Base-by-base conservation (phyloP, 2,113 vertebrate genomes). In the Ceuthmochares aereus region DNA sequence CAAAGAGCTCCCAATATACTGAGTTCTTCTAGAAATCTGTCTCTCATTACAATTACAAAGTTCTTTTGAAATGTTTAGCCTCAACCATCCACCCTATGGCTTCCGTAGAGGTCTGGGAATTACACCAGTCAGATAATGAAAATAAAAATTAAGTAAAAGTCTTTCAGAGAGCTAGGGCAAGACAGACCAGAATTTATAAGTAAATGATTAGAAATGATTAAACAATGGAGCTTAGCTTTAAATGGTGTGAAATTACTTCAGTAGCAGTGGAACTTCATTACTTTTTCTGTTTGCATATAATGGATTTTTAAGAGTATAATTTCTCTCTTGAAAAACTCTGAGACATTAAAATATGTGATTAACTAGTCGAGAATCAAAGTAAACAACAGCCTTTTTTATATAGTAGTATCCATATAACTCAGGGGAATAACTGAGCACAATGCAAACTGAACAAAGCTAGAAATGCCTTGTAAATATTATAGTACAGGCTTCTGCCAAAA, bases 391-490 rank as follows among this genome's bases (percentile, higher is more conserved):
- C 36, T 81, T 75, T 95, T 96, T 81, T 94, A 93, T 87, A 87
- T 54, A 96, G 59, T 93, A 49, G 32, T 84, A 87, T 91, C 63
- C 90, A 96, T 92, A 93, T 86, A 95, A 93, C 60, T 85, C 76
- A 81, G 72, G 58, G 88, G 56, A 88, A 90, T 95, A 94, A 94
- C 80, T 95, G 91, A 97, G 91, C 70, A 64, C 77, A 96, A 90
- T 90, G 69, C 96, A 97, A 97, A 94, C 85, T 90, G 92, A 96
- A 69, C 27, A n/a, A 45, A 95, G 30, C 42, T 84, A 66, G 89
- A 97, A 94, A 95, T 92, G 13, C 52, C 75, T 95, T 95, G 88
- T 94, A 96, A 98, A 97, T 96, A 97, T 95, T 91, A 95, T 67
- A 96, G 75, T 95, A 80, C 79, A 51, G 89, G 52, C 78, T 95